Evolutionary conservation across 2,888 invertebrate genomes (phyloP), one percentile per base, ranked within the genome.

Genomic region (Carcina quercana): DNA sequence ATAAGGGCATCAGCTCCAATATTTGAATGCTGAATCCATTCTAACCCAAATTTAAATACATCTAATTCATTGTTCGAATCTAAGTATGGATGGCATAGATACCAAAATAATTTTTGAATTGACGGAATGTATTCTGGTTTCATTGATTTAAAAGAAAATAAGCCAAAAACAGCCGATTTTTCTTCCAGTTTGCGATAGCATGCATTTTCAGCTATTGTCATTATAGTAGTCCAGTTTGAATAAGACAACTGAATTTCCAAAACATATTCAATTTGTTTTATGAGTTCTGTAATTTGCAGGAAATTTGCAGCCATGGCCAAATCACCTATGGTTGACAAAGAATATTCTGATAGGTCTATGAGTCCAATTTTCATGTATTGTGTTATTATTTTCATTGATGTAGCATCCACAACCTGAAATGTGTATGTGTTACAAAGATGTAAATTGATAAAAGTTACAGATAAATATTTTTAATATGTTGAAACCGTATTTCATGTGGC

Each of bases 71-170:
- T 60, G 2, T 53, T 44, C 1, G 54, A 38, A 37, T 73, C 55
- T 36, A 82, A 55, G 42, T 69, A 65, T 27, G 76, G 67, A 37
- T 82, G 76, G 12, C 80, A 79, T 7, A 83, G 53, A 35, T 80
- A 82, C 80, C 82, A 83, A 21, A 60, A 66, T 1, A 83, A 46
- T 40, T 55, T 69, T 3, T 61, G 42, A 15, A 82, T 50, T 21
- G 65, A 48, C 13, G 64, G 58, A 26, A 80, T 57, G 35, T 51
- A 52, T 30, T 66, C 53, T 5, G 66, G 56, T 30, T 62, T 63
- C 73, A 79, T 73, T 5, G 35, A 32, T 32, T 67, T 61, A 34
- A 82, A 80, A 7, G 68, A 54, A 4, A 71, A 48, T 3, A 83
- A 47, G 0, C 76, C 79, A 44, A 52, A 71, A 10, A 64, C 54